Percentiles rank a stretch among this genome's conserved stretches.
Evolutionary conservation across 2,888 invertebrate genomes (phyloP).

Genomic region (Drosophila borborema): DNA sequence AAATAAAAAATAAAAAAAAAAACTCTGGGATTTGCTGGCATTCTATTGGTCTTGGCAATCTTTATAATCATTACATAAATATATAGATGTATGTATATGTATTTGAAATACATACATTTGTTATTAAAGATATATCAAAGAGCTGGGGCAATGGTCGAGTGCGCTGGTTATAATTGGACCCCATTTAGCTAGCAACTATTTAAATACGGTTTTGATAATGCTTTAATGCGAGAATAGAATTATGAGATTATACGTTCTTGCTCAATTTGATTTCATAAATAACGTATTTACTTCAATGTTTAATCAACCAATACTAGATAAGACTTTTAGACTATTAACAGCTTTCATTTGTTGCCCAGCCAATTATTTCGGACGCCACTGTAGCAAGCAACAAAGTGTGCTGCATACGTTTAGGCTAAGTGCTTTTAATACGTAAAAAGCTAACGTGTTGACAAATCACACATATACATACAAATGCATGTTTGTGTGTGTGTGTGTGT

Average conservation of each 20-base stretch:
- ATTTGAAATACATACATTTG: background rate
- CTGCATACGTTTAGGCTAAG: slow-evolving; percentile 47
- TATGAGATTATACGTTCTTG: background rate
- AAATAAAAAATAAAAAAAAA: background rate
- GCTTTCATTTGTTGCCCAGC: background rate
- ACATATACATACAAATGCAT: background rate
- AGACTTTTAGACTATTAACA: background rate
- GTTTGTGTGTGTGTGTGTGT: background rate
- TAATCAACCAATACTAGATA: background rate
- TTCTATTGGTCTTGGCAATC: slow-evolving; percentile 25
- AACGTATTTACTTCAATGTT: background rate
- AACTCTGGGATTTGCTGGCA: slow-evolving; percentile 27
- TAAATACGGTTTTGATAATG: slow-evolving; percentile 5
- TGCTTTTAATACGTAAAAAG: slow-evolving; percentile 1
- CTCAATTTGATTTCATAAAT: background rate
- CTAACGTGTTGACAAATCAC: background rate
- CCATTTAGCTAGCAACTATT: slow-evolving; percentile 33
- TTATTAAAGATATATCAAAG: slow-evolving; percentile 28
- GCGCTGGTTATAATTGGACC: slow-evolving; percentile 14
- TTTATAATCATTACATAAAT: slow-evolving; percentile 51
- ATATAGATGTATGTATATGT: background rate
- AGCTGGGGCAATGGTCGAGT: slow-evolving; percentile 56
- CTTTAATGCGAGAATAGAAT: background rate
- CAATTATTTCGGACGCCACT: slow-evolving; percentile 18
- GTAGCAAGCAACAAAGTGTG: slow-evolving; percentile 18